Conservation (phyloP, 2,113 vertebrate species). For the Numida meleagris region DNA sequence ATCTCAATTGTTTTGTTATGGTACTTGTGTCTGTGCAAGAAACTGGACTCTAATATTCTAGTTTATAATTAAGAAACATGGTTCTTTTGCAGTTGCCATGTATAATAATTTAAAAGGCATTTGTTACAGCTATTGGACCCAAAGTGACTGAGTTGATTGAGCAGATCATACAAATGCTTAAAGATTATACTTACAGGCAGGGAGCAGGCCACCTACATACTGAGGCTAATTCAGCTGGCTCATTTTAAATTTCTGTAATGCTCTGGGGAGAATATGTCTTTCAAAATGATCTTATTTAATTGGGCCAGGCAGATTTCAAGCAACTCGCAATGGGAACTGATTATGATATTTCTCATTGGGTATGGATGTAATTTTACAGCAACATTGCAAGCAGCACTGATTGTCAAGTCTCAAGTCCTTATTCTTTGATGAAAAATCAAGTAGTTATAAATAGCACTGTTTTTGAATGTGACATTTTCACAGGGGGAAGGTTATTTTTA, state of each 20-base stretch:
- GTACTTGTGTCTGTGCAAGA: background rate
- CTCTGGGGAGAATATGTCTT: background rate
- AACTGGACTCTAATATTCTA: background rate
- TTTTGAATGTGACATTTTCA: conserved; percentile 12
- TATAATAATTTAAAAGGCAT: background rate
- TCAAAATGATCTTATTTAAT: conserved; percentile 7
- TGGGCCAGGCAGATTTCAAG: background rate
- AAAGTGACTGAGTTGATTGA: background rate
- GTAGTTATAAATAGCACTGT: background rate
- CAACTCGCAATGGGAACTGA: background rate
- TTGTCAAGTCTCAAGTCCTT: background rate
- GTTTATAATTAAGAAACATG: background rate
- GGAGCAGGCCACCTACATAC: background rate
- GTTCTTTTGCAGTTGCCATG: background rate
- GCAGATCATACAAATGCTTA: background rate
- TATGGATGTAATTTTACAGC: background rate
- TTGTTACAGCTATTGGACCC: background rate
- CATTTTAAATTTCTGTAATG: background rate
- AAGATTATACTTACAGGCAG: background rate
- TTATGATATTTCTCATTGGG: background rate
- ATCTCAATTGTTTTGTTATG: background rate
- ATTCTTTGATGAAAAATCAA: background rate
- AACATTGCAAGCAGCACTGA: background rate
- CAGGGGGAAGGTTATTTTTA: background rate
- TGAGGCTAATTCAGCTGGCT: background rate